These are phyloP conservation scores for Malurus splendens DNA, from an alignment of 2,797 vertebrate species.

Conservation along the genomic window DNA sequence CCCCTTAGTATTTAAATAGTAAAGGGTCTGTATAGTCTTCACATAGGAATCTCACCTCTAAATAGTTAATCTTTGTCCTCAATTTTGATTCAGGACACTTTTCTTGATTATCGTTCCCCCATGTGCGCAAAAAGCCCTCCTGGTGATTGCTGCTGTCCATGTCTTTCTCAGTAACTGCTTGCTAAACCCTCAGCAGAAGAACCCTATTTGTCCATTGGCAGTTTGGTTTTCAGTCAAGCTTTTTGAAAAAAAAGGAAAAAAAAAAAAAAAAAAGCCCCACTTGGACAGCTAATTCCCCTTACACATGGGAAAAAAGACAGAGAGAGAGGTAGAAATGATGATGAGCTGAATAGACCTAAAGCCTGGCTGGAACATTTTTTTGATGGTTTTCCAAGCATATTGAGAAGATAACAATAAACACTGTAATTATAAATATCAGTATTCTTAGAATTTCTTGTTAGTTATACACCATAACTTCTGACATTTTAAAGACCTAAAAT, in stretches of 20 bases:
- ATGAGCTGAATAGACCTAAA: background rate
- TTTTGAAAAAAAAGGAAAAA: background rate
- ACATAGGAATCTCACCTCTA: background rate
- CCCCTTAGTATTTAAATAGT: background rate
- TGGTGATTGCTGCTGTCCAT: background rate
- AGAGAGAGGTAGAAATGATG: background rate
- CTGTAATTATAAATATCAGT: background rate
- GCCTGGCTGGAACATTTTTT: background rate
- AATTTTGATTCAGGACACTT: background rate
- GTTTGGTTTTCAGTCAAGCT: background rate
- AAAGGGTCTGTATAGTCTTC: background rate
- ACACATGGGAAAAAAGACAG: background rate
- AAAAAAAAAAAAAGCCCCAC: background rate
- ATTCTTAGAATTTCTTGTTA: background rate
- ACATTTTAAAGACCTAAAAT: background rate
- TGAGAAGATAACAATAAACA: background rate
- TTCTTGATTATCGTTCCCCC: background rate
- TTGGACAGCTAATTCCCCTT: background rate
- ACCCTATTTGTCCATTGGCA: background rate
- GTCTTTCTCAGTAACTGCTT: background rate
- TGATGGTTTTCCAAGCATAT: background rate
- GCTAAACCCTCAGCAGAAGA: background rate
- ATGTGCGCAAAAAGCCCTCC: background rate
- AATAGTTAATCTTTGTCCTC: background rate
- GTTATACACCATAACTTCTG: background rate